Evolutionary conservation across 2,113 vertebrate species (phyloP).

Genomic region (Scomber scombrus): DNA sequence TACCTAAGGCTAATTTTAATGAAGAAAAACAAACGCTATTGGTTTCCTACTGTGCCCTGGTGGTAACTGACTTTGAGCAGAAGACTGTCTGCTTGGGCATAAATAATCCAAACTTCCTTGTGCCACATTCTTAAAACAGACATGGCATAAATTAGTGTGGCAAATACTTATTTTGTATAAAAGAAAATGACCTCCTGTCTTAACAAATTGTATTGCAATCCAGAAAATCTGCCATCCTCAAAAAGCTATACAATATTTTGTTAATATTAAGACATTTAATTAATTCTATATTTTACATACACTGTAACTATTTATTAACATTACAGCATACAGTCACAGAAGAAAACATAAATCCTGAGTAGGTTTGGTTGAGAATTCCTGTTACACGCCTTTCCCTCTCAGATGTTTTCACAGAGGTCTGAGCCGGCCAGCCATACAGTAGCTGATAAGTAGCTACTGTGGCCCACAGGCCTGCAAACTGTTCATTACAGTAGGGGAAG

Average conservation of each 20-base stretch:
- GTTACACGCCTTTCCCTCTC: constrained; percentile 29
- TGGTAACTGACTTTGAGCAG: constrained; percentile 24
- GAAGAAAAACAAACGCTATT: constrained; percentile 72
- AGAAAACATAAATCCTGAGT: neutral
- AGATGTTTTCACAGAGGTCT: constrained; percentile 53
- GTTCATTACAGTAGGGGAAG: constrained; percentile 61
- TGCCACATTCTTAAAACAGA: constrained; percentile 3
- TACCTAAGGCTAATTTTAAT: constrained; percentile 76
- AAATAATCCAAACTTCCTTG: constrained; percentile 33
- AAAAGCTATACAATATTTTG: neutral
- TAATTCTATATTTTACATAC: neutral
- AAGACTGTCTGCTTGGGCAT: constrained; percentile 6
- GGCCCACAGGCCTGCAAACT: constrained; percentile 60
- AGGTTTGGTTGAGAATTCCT: constrained; percentile 9
- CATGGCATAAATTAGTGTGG: constrained; percentile 24
- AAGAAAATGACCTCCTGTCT: constrained; percentile 10
- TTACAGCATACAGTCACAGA: neutral
- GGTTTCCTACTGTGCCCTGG: constrained; percentile 59
- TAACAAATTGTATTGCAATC: neutral
- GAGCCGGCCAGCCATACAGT: constrained; percentile 55
- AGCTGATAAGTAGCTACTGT: constrained; percentile 59
- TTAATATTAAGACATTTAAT: neutral
- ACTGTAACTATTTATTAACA: neutral
- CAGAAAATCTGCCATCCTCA: neutral
- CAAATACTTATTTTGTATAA: constrained; percentile 20